Evolutionary conservation across 2,797 vertebrate genomes (phyloP).

Genomic region (Argentina silus): DNA sequence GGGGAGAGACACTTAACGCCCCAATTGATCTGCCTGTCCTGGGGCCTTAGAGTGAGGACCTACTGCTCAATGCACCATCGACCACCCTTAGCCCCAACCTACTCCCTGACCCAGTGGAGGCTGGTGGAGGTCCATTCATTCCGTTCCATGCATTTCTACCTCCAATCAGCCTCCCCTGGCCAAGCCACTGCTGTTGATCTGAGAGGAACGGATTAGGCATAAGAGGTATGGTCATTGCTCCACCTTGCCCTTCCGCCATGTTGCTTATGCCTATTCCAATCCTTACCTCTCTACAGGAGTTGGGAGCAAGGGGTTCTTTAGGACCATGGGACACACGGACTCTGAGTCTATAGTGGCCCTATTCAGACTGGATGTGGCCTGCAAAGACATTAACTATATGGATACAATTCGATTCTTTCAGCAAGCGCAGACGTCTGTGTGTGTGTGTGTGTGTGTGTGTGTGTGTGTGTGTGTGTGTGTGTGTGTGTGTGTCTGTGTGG

Average conservation of each 20-base stretch:
- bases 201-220: too few relatives aligned
- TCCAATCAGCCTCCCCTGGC: too few relatives aligned
- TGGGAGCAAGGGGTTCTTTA: too few relatives aligned
- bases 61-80: too few relatives aligned
- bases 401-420: background rate
- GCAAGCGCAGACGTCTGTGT: background rate
- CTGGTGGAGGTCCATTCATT: too few relatives aligned
- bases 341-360: background rate
- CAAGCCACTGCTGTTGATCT: too few relatives aligned
- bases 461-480: slow-evolving; percentile 38
- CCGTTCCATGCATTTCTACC: too few relatives aligned
- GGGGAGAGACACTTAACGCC: slow-evolving; percentile 38
- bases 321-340: background rate
- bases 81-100: too few relatives aligned
- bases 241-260: too few relatives aligned
- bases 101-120: too few relatives aligned
- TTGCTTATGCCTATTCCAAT: too few relatives aligned
- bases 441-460: slow-evolving; percentile 36
- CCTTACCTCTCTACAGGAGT: background rate
- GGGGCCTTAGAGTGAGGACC: background rate
- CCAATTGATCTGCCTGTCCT: slow-evolving; percentile 42
- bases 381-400: background rate
- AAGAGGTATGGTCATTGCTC: too few relatives aligned
- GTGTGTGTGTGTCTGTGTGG: slow-evolving; percentile 1
- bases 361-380: background rate